These are phyloP conservation scores for Bryconaethiops microstoma DNA, from an alignment of 2,797 vertebrate genomes.

Conservation along the genomic window DNA sequence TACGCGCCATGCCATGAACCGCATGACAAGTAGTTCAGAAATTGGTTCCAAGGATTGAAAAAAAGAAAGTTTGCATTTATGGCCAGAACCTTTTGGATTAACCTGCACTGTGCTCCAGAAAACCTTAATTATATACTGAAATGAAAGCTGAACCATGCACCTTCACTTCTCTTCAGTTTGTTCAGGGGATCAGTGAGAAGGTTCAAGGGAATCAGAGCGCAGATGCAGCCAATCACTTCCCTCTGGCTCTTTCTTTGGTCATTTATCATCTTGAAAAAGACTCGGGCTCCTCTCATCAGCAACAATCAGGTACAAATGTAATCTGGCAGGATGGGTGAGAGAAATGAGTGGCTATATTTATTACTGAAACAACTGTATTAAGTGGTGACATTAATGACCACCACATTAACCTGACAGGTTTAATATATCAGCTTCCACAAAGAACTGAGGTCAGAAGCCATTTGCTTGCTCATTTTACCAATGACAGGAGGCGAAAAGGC, in stretches of 20 bases:
- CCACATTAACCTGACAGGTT: slow-evolving; percentile 49
- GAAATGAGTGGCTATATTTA: slow-evolving; percentile 34
- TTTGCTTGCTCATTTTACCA: slow-evolving; percentile 13
- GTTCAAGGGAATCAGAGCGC: not conserved
- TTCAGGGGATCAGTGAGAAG: slow-evolving; percentile 8
- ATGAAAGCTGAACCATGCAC: not conserved
- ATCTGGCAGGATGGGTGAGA: slow-evolving; percentile 34
- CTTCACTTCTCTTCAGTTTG: slow-evolving; percentile 3
- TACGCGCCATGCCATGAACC: not conserved
- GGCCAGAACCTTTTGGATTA: not conserved
- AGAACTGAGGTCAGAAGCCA: slow-evolving; percentile 14
- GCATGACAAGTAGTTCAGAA: slow-evolving; percentile 4
- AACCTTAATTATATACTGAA: not conserved
- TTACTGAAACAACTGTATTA: slow-evolving; percentile 54
- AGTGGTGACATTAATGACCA: slow-evolving; percentile 58
- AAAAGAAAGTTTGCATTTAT: not conserved
- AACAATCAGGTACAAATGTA: slow-evolving; percentile 43
- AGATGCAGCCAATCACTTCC: not conserved
- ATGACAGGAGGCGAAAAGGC: not conserved
- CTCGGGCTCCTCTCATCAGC: not conserved
- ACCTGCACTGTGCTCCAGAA: not conserved
- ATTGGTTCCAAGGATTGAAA: not conserved
- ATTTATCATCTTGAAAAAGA: not conserved
- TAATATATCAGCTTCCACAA: slow-evolving; percentile 44
- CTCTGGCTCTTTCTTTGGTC: slow-evolving; percentile 9